phyloP scores from a whole-genome alignment of 1,140 invertebrate genomes.

The Augochlora pura region DNA sequence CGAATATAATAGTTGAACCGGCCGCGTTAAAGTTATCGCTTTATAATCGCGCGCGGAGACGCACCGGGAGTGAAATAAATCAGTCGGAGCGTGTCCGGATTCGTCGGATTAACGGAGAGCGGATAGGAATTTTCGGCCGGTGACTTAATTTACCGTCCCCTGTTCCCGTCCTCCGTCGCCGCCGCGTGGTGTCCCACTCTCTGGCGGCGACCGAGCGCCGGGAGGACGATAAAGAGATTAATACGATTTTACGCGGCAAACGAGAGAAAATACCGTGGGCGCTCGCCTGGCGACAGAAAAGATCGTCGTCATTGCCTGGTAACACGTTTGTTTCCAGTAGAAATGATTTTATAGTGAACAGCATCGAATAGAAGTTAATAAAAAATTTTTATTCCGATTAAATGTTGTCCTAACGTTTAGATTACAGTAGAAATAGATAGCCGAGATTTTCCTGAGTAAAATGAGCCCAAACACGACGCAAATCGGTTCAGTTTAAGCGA shows the following conservation, averaged over 20 bases:
- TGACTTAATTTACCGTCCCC: slow-evolving; percentile 10
- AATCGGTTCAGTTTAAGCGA: no score
- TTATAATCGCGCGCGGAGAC: not conserved
- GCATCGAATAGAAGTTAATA: no score
- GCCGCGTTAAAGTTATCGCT: not conserved
- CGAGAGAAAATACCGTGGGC: slow-evolving; percentile 41
- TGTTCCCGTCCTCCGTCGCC: no score
- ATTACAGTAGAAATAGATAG: no score
- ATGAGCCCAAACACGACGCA: no score
- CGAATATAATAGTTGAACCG: not conserved
- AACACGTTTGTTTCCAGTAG: no score
- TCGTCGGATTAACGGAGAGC: not conserved
- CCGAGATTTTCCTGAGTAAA: no score
- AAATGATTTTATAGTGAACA: no score
- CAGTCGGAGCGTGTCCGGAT: not conserved
- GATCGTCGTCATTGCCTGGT: no score
- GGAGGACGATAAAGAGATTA: slow-evolving; percentile 37
- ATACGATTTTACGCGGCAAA: slow-evolving; percentile 42
- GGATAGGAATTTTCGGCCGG: slow-evolving; percentile 3
- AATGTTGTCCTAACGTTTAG: no score
- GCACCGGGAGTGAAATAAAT: slow-evolving; percentile 6
- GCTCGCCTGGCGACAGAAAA: slow-evolving; percentile 1
- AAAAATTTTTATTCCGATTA: no score
- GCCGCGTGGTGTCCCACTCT: no score
- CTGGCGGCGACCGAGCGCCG: not conserved